Percentiles rank a stretch among this genome's conserved stretches.
phyloP scores from a whole-genome alignment of 2,113 vertebrate genomes.

The Ceratotherium simum region DNA sequence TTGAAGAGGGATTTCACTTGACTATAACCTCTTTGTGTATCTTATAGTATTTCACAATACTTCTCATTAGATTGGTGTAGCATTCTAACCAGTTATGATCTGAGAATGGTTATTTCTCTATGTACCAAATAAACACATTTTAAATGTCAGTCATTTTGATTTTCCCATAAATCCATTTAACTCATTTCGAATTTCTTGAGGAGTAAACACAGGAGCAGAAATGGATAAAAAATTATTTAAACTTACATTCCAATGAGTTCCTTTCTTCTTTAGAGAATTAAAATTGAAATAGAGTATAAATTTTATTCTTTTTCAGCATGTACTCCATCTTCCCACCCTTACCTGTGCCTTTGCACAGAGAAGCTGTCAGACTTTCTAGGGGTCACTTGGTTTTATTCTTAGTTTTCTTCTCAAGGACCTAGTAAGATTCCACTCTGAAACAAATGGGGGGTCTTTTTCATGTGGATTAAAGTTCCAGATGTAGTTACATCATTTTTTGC shows the following conservation, averaged over 20 bases:
- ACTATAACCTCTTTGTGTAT: not conserved
- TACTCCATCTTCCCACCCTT: no score
- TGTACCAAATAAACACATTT: not conserved
- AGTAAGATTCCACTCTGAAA: not conserved
- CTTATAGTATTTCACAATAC: not conserved
- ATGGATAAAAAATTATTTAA: not conserved
- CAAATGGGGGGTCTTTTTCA: not conserved
- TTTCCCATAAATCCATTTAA: not conserved
- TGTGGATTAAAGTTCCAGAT: not conserved
- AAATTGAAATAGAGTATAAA: not conserved
- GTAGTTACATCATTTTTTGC: not conserved
- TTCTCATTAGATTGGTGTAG: not conserved
- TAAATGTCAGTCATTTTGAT: not conserved
- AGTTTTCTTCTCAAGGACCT: not conserved
- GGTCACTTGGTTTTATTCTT: not conserved
- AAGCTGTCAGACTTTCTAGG: not conserved
- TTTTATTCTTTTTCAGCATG: not conserved
- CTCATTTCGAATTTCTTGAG: not conserved
- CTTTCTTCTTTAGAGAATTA: not conserved
- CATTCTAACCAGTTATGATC: not conserved
- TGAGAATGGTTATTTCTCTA: not conserved
- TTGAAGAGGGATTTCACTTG: not conserved
- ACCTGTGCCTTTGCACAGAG: not conserved
- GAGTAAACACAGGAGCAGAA: not conserved
- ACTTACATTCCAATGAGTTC: constrained; percentile 4